Base-by-base conservation (phyloP, 1,140 invertebrate species). In the Orchestia grillus region DNA sequence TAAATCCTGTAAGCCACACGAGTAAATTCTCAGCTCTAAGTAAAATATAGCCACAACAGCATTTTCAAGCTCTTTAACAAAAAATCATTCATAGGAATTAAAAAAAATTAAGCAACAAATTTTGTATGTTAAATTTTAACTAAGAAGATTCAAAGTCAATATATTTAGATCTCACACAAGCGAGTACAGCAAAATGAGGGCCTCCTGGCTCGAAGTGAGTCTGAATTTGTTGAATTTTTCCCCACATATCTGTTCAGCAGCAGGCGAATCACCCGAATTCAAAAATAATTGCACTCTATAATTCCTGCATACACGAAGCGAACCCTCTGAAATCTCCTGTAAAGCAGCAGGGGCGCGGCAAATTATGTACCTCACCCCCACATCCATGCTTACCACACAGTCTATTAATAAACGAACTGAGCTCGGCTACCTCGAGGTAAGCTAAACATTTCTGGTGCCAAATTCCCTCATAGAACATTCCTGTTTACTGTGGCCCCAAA, bases 331-430 rank as follows among this genome's bases (percentile, higher is more conserved):
- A 77, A 19, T 77, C 47, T 77, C 15, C 62, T 28, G 11, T 36
- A 77, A 77, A 77, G 62, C 11, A 3, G 62, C 62, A 15, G 3
- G 62, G 3, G 28, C 11, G 28, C 62, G 36, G 41, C 88, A 41
- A 15, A 42, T 41, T 36, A 41, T 90, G 1, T 11, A 44, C 88
- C 15, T 1, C 88, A 44, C 88, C 15, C 8, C 88, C 11, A 28
- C 36, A 44, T 44, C 15, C n/a, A 41, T 42, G 88, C 88, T 90
- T 90, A 90, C 88, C 88, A 90, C 88, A 41, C 43, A 11, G n/a
- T 41, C 88, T 90, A 90, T 42, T 90, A 90, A 90, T 90, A 90
- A 90, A 90, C 88, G 88, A 90, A 41, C 88, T 42, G n/a, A 42
- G 88, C 88, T 42, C 88, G 88, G 43, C n/a, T 44, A 41, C 11